These are phyloP conservation scores for Pseudoips prasinana DNA, from an alignment of 2,888 invertebrate species.

Conservation along the genomic window DNA sequence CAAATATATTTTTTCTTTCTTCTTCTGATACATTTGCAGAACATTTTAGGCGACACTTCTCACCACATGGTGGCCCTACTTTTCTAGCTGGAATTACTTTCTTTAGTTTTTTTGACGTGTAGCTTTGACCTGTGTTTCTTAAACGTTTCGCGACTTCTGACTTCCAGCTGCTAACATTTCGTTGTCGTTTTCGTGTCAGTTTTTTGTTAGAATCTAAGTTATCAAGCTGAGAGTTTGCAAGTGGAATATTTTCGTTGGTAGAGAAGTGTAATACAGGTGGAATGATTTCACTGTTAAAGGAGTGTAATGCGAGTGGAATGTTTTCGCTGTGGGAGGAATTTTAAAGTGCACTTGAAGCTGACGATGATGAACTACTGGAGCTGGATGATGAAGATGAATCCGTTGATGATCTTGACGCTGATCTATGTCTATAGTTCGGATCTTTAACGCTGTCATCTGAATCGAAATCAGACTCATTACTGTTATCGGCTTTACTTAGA, in stretches of 20 bases:
- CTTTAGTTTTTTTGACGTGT: too few species aligned
- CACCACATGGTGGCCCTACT: constrained; percentile 10
- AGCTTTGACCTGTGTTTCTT: constrained; percentile 12
- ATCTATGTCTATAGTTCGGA: constrained; percentile 16
- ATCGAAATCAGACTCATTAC: constrained; percentile 9
- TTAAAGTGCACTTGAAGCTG: constrained; percentile 1
- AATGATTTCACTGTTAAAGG: neutral
- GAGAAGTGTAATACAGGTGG: neutral
- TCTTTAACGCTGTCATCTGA: constrained; percentile 13
- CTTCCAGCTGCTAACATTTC: too few species aligned
- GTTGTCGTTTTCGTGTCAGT: constrained; percentile 7
- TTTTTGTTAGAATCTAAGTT: too few species aligned
- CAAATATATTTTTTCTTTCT: constrained; percentile 3
- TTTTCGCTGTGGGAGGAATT: neutral
- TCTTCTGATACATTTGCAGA: constrained; percentile 7
- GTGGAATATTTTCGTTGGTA: neutral
- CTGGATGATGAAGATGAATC: constrained; percentile 8
- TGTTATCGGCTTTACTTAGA: constrained; percentile 7
- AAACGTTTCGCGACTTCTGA: constrained; percentile 14
- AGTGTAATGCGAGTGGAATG: neutral
- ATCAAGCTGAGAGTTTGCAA: neutral
- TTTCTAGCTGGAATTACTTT: constrained; percentile 8
- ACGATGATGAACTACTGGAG: constrained; percentile 3
- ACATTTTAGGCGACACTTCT: constrained; percentile 10
- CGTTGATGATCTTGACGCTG: constrained; percentile 15